Evolutionary conservation across 35 echinoderm and acorn worm genomes (phyloP).

Genomic region (Apostichopus parvimensis): DNA sequence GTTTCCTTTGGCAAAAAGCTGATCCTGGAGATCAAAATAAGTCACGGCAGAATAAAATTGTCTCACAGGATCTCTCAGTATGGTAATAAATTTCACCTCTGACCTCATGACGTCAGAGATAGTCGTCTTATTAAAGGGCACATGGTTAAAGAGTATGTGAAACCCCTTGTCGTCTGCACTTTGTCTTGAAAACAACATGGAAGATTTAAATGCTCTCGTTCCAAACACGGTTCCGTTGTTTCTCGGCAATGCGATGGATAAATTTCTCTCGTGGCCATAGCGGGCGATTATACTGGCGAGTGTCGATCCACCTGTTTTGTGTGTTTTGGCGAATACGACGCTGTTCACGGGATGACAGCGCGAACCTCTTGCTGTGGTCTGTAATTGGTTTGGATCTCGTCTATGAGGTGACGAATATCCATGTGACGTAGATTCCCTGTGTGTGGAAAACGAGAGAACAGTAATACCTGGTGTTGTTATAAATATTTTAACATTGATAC

Average conservation of each 20-base stretch:
- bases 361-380: neutral
- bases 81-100: conserved; percentile 24
- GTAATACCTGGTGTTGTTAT: too few relatives aligned
- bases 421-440: neutral
- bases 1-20: neutral
- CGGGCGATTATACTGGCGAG: conserved; percentile 42
- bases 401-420: neutral
- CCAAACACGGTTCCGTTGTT: conserved; percentile 21
- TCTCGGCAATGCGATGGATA: conserved; percentile 21
- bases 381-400: neutral
- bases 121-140: neutral
- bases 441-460: neutral
- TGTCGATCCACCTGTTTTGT: conserved; percentile 44
- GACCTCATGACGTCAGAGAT: conserved; percentile 22
- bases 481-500: too few relatives aligned
- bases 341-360: neutral
- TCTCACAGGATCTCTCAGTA: conserved; percentile 39
- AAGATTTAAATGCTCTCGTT: neutral
- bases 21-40: conserved; percentile 16
- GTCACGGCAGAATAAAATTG: conserved; percentile 26
- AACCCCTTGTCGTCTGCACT: neutral
- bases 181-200: neutral
- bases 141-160: conserved; percentile 42
- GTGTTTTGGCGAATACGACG: conserved; percentile 48
- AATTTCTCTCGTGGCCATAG: conserved; percentile 49